Conservation (phyloP, 2,888 invertebrate genomes). For the Laspeyria flexula region DNA sequence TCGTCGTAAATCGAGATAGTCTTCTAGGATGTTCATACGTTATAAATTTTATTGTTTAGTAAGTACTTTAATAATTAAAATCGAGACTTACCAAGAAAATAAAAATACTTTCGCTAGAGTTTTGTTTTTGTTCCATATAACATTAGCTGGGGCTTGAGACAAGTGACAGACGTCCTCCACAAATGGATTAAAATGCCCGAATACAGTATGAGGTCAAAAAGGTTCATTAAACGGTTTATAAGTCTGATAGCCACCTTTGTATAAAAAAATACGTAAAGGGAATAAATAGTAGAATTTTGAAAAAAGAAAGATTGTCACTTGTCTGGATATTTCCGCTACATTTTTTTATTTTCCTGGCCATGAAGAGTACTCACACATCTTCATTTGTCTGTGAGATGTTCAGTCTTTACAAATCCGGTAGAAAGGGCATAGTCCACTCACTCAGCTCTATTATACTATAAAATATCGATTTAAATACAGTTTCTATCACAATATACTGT, state of each 20-base stretch:
- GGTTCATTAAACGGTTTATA: no score
- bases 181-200: no score
- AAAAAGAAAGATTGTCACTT: no score
- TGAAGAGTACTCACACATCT: constrained; percentile 42
- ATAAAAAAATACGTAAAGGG: no score
- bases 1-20: constrained; percentile 16
- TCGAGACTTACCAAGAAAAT: constrained; percentile 34
- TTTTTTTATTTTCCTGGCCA: constrained; percentile 8
- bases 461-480: constrained; percentile 39
- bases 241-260: no score
- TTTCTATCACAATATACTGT: constrained; percentile 61
- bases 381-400: constrained; percentile 53
- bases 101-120: background rate
- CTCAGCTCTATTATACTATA: constrained; percentile 28
- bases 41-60: constrained; percentile 46
- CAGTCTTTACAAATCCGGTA: constrained; percentile 71
- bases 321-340: no score
- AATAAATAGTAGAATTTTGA: no score
- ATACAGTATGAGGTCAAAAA: no score
- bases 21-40: constrained; percentile 29
- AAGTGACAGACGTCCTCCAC: no score
- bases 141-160: no score
- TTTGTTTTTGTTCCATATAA: background rate
- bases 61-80: constrained; percentile 72
- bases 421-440: constrained; percentile 36